Evolutionary conservation across 2,888 invertebrate species (phyloP).

Genomic region (Margaritifera margaritifera): DNA sequence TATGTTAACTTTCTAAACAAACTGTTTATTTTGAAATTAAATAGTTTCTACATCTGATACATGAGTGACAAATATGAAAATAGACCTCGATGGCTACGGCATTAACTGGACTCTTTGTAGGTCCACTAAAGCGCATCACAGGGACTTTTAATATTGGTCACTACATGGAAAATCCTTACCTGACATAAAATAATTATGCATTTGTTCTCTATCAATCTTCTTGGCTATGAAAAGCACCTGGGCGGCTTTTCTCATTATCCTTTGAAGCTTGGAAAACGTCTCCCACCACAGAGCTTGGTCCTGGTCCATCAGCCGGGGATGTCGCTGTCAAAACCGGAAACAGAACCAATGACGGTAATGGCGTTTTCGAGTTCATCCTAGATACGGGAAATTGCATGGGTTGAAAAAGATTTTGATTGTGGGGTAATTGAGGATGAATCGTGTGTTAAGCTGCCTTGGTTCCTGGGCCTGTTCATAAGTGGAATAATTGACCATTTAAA

Average conservation of each 20-base stretch:
- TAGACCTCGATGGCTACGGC: no score
- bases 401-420: neutral
- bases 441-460: neutral
- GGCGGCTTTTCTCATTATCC: slow-evolving; percentile 92
- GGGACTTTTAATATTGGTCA: no score
- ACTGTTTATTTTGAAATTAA: no score
- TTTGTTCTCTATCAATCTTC: slow-evolving; percentile 91
- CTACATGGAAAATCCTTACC: slow-evolving; percentile 76
- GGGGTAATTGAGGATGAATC: neutral
- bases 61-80: no score
- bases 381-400: neutral
- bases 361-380: neutral
- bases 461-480: neutral
- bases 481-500: neutral
- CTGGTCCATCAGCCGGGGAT: slow-evolving; percentile 79
- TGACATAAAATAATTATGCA: slow-evolving; percentile 99
- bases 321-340: slow-evolving; percentile 44
- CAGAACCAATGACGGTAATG: neutral
- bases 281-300: slow-evolving; percentile 99
- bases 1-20: no score
- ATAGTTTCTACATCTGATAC: no score
- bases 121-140: no score
- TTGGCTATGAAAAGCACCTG: slow-evolving; percentile 87
- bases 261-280: slow-evolving; percentile 94
- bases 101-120: no score